Conservation (phyloP, 2,888 invertebrate genomes). For the Branchipolynoe longqiensis region DNA sequence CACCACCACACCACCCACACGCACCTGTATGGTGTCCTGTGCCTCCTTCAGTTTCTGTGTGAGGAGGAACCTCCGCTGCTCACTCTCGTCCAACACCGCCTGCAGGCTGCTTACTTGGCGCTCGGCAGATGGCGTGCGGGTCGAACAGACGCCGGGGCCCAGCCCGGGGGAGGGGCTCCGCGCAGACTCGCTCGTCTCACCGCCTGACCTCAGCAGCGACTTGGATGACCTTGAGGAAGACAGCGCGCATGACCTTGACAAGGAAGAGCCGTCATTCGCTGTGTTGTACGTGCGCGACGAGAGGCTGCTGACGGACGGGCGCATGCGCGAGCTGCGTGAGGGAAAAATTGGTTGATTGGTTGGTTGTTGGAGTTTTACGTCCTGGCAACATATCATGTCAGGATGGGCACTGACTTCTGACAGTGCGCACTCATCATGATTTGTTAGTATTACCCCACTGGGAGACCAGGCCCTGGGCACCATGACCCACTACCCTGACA, state of each 20-base stretch:
- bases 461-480: too few species aligned
- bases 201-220: slow-evolving; percentile 19
- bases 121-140: slow-evolving; percentile 35
- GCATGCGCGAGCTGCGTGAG: slow-evolving; percentile 16
- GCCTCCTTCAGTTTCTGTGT: slow-evolving; percentile 78
- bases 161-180: neutral
- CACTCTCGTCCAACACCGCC: slow-evolving; percentile 75
- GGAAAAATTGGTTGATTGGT: too few species aligned
- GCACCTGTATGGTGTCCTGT: slow-evolving; percentile 77
- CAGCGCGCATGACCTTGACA: neutral
- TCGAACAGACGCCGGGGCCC: neutral
- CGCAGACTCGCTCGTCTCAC: slow-evolving; percentile 6
- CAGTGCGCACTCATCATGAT: too few species aligned
- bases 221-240: slow-evolving; percentile 24
- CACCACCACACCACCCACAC: too few species aligned
- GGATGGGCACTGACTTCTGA: too few species aligned
- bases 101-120: slow-evolving; percentile 45
- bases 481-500: too few species aligned
- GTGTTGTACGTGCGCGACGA: slow-evolving; percentile 7
- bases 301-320: slow-evolving; percentile 32
- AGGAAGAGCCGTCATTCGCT: neutral
- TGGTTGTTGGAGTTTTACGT: too few species aligned
- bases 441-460: too few species aligned
- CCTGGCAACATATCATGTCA: too few species aligned
- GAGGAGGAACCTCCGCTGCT: slow-evolving; percentile 75